Evolutionary conservation across 2,888 invertebrate species (phyloP), one percentile per base, ranked within the genome.

Genomic region (Odontocerum albicorne): DNA sequence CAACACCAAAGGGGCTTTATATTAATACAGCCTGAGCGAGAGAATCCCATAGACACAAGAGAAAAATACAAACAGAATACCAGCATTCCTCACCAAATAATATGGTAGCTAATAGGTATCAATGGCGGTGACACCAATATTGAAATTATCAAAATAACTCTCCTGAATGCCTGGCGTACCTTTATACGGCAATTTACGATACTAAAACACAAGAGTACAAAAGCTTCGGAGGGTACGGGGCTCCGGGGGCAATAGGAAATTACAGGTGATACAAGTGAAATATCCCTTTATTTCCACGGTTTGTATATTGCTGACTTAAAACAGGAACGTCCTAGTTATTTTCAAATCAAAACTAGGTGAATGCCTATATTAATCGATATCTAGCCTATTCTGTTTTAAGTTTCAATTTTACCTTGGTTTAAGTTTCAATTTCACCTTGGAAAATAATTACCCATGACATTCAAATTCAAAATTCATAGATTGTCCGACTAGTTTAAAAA

Each of bases 141-240:
- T 57, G 60, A 46, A 60, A 57, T 60, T 57, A 57, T 54, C 56
- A 53, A 56, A 59, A 59, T 59, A 59, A 46, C 59, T 56, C 56
- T 20, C 49, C 54, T 52, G 46, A 56, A 59, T 59, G 40, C 53
- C 45, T 32, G 19, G 50, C 49, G 56, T 59, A 50, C 59, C 56
- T 13, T 16, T 20, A 42, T 27, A 44, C 36, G 46, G 39, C 31
- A 54, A 54, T 46, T 54, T 54, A 55, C 55, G 40, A 47, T 43
- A 54, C 54, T 43, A 27, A 42, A 47, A 49, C 40, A 49, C 47
- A 47, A 53, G 32, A 47, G 53, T 45, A 17, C 44, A 45, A 50
- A n/a, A n/a, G n/a, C n/a, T n/a, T n/a, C n/a, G 19, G 35, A 40
- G 55, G 50, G 55, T 43, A 38, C 33, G 50, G 15, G 42, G 13